These are phyloP conservation scores for Campaea margaritaria DNA, from an alignment of 2,888 invertebrate genomes.

Conservation along the genomic window DNA sequence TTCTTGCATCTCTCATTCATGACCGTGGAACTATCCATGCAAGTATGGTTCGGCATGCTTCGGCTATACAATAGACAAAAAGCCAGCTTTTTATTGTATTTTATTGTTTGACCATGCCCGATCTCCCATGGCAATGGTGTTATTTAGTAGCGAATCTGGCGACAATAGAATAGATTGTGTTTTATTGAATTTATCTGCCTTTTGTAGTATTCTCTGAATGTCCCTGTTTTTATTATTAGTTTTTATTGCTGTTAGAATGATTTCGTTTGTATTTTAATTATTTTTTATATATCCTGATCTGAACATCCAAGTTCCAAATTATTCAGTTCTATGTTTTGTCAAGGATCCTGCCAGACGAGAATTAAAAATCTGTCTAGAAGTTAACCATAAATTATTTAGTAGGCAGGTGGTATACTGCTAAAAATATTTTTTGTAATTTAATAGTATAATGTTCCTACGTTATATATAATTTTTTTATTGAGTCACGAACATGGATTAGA, in stretches of 20 bases:
- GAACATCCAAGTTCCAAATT: too few relatives aligned
- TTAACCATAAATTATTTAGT: too few relatives aligned
- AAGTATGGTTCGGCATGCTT: background rate
- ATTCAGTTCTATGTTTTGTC: too few relatives aligned
- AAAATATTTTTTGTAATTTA: too few relatives aligned
- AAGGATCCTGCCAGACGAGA: too few relatives aligned
- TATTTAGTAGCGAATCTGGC: conserved; percentile 14
- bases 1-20: conserved; percentile 41
- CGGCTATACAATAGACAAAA: conserved; percentile 45
- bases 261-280: too few relatives aligned
- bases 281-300: too few relatives aligned
- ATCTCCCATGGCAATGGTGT: conserved; percentile 42
- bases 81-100: conserved; percentile 33
- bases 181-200: conserved; percentile 4
- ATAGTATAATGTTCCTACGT: too few relatives aligned
- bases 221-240: background rate
- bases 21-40: conserved; percentile 27
- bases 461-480: too few relatives aligned
- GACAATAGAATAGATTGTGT: conserved; percentile 15
- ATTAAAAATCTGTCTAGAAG: too few relatives aligned
- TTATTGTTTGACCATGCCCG: conserved; percentile 44
- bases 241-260: background rate
- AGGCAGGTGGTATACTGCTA: too few relatives aligned
- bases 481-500: too few relatives aligned
- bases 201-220: background rate